These are phyloP conservation scores for Cyphomyrus plagiostoma DNA, from an alignment of 2,113 vertebrate species.

Conservation along the genomic window DNA sequence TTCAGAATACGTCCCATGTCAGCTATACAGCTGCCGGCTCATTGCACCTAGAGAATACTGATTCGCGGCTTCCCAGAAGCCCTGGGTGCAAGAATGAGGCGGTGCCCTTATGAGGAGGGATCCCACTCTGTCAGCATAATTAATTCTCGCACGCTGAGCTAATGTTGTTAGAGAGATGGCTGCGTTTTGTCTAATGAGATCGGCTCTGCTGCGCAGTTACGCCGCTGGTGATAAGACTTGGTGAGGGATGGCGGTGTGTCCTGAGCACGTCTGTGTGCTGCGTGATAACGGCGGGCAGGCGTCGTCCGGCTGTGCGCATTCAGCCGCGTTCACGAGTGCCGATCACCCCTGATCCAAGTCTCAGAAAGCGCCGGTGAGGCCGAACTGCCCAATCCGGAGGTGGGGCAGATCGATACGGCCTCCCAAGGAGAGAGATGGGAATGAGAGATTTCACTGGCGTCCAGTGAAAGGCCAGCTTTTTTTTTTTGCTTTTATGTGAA, in stretches of 20 bases:
- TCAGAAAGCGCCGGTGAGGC: background rate
- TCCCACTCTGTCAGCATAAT: constrained; percentile 30
- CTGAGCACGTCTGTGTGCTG: background rate
- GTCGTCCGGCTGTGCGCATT: background rate
- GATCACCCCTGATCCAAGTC: background rate
- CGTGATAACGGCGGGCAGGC: background rate
- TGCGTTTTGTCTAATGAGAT: constrained; percentile 40
- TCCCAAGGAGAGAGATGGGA: background rate
- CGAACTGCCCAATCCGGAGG: background rate
- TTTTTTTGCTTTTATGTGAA: background rate
- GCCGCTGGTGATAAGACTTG: constrained; percentile 11
- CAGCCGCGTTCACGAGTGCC: background rate
- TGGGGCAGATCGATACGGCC: background rate
- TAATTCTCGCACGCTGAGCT: constrained; percentile 42
- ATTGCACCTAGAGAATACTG: background rate
- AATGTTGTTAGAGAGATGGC: constrained; percentile 45
- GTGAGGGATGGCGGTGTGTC: background rate
- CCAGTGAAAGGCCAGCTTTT: background rate
- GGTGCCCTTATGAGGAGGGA: background rate
- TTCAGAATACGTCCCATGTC: background rate
- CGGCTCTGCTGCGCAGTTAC: constrained; percentile 38
- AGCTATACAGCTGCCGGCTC: background rate
- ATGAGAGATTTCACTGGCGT: background rate
- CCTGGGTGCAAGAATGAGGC: background rate
- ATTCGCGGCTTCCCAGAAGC: background rate